Conservation (phyloP, 1,140 invertebrate genomes). For the Eueides isabella region DNA sequence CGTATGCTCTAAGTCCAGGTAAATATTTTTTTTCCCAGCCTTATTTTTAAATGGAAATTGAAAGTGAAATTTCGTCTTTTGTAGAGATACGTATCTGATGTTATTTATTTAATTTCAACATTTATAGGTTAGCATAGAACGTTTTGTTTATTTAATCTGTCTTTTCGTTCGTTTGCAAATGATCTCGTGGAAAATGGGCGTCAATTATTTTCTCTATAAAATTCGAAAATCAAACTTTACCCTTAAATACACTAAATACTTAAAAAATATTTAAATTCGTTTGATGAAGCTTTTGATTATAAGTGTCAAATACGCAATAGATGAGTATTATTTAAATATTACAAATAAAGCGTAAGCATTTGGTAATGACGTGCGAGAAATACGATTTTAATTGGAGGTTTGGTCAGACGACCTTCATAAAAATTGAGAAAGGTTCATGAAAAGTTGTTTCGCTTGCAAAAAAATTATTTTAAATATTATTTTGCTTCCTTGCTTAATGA, state of each 20-base stretch:
- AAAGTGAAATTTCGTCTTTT: neutral
- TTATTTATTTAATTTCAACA: neutral
- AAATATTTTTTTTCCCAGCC: conserved; percentile 56
- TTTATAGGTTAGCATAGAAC: too few species aligned
- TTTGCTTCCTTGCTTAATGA: neutral
- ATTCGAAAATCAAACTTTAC: too few species aligned
- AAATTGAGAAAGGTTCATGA: conserved; percentile 1
- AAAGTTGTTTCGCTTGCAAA: neutral
- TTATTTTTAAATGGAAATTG: neutral
- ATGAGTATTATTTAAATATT: neutral
- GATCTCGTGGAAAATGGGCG: too few species aligned
- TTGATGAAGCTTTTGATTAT: too few species aligned
- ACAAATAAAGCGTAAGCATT: neutral
- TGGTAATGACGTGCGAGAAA: conserved; percentile 1
- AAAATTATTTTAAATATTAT: neutral
- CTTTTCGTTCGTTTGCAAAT: too few species aligned
- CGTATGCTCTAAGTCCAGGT: conserved; percentile 92
- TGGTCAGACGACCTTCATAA: neutral
- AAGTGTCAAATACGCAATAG: neutral
- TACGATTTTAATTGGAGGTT: neutral
- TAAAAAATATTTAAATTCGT: too few species aligned
- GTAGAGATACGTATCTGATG: neutral
- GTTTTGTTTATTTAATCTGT: too few species aligned
- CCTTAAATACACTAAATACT: too few species aligned
- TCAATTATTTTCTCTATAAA: too few species aligned